Conservation (phyloP, 2,797 vertebrate genomes). For the Rallus crepitans region DNA sequence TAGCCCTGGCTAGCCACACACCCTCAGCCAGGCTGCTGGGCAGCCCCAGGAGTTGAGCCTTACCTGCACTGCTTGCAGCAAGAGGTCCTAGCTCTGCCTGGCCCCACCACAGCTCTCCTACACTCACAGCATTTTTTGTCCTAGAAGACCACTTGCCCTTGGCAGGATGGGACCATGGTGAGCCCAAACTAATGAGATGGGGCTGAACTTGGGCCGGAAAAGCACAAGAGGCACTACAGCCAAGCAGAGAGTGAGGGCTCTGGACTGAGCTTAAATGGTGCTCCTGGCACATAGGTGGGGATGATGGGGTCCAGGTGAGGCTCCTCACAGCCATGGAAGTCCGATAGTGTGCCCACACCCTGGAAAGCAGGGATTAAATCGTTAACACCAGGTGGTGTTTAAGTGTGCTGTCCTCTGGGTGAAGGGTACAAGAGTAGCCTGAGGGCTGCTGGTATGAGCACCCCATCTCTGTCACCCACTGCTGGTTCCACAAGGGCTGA, state of each 20-base stretch:
- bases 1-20: neutral
- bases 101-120: neutral
- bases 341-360: neutral
- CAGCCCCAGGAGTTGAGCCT: neutral
- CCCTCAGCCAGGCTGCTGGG: neutral
- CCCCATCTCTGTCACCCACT: neutral
- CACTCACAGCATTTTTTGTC: neutral
- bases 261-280: neutral
- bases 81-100: neutral
- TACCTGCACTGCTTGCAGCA: neutral
- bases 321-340: neutral
- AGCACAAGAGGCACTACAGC: neutral
- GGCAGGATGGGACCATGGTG: neutral
- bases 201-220: neutral
- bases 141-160: neutral
- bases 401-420: neutral
- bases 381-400: neutral
- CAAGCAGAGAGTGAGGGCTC: rapidly evolving
- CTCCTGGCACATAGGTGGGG: neutral
- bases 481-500: neutral
- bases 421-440: neutral
- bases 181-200: neutral
- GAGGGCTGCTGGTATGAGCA: rapidly evolving
- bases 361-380: neutral
- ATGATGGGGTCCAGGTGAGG: neutral